phyloP scores from a whole-genome alignment of 2,888 invertebrate genomes.

The Spicauda simplicius region DNA sequence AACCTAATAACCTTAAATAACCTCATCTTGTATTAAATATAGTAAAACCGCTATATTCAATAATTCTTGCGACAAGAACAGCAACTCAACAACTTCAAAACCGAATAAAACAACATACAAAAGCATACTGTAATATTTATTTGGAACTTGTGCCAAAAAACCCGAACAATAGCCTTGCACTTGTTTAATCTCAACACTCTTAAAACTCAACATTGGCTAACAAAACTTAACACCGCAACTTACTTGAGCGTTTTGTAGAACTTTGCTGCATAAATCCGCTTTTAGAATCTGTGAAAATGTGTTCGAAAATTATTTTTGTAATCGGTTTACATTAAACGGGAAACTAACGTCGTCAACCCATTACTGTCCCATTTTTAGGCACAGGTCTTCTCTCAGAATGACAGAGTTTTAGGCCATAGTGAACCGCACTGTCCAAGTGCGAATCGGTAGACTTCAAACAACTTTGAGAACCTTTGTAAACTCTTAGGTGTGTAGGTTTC shows the following conservation, averaged over 20 bases:
- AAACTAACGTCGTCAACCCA: too few species aligned
- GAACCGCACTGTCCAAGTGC: too few species aligned
- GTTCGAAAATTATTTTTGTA: background rate
- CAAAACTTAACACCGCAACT: constrained; percentile 22
- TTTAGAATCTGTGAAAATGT: constrained; percentile 6
- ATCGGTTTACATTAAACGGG: too few species aligned
- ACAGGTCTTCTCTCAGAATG: too few species aligned
- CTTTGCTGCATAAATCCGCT: constrained; percentile 27
- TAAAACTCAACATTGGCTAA: constrained; percentile 22
- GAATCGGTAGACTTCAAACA: too few species aligned
- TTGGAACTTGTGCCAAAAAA: constrained; percentile 30
- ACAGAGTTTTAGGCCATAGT: too few species aligned
- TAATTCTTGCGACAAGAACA: too few species aligned
- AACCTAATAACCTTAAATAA: background rate
- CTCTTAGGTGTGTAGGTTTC: too few species aligned
- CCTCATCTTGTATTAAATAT: background rate
- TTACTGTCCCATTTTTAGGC: too few species aligned
- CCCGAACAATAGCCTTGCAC: constrained; percentile 4
- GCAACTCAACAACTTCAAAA: too few species aligned
- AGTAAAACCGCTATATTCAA: background rate
- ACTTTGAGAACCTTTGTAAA: too few species aligned
- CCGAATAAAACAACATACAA: background rate
- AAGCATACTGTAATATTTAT: constrained; percentile 36
- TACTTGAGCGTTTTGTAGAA: constrained; percentile 12
- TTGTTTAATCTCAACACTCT: constrained; percentile 23